phyloP scores from a whole-genome alignment of 2,113 vertebrate genomes.

The Aythya baeri region DNA sequence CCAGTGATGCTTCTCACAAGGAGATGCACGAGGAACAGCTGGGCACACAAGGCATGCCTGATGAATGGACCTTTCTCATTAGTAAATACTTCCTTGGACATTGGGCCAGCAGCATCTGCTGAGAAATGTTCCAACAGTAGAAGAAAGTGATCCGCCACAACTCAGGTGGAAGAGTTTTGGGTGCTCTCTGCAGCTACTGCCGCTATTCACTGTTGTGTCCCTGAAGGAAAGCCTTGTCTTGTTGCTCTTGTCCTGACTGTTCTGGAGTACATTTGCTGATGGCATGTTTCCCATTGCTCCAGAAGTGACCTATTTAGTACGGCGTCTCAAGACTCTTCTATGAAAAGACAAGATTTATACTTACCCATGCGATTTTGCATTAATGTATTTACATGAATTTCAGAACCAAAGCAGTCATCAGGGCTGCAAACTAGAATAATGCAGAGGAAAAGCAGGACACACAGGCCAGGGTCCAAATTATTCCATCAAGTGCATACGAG shows the following conservation, averaged over 20 bases:
- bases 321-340: neutral
- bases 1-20: accelerated
- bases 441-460: neutral
- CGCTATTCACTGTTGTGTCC: accelerated
- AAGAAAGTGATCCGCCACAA: accelerated
- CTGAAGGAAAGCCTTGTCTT: neutral
- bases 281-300: neutral
- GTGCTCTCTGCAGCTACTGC: neutral
- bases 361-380: neutral
- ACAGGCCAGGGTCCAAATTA: accelerated
- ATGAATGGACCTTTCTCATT: neutral
- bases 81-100: neutral
- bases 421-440: neutral
- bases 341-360: neutral
- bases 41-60: accelerated
- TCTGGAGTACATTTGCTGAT: accelerated
- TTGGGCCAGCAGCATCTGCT: neutral
- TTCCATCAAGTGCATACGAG: neutral
- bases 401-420: neutral
- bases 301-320: accelerated
- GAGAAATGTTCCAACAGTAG: neutral
- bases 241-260: neutral
- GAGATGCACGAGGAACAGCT: neutral
- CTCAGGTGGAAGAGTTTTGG: accelerated
- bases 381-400: neutral